A percentile compares a stretch with the other conserved stretches of the same genome.
phyloP scores from a whole-genome alignment of 2,113 vertebrate species.

The Menidia beryllina region DNA sequence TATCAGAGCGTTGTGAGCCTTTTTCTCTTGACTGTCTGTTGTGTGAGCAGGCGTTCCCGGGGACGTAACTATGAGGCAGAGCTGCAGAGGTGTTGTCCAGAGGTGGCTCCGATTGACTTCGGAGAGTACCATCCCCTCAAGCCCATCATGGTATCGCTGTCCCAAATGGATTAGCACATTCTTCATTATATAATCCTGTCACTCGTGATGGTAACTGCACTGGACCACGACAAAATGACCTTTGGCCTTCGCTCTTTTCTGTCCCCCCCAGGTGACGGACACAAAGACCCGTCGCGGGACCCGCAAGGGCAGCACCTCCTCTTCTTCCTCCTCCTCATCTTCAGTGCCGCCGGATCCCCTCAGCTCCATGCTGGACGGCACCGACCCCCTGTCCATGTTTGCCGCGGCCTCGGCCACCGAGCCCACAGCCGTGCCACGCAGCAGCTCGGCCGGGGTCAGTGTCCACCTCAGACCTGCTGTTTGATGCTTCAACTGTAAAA shows the following conservation, averaged over 20 bases:
- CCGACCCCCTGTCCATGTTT: conserved; percentile 93
- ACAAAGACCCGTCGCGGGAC: conserved; percentile 89
- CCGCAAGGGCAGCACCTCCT: conserved; percentile 95
- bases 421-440: conserved; percentile 64
- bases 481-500: too few relatives aligned
- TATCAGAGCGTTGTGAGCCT: neutral
- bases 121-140: conserved; percentile 96
- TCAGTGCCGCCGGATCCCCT: conserved; percentile 88
- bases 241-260: neutral
- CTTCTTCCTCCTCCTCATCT: conserved; percentile 91
- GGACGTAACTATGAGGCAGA: conserved; percentile 88
- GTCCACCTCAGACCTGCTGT: neutral
- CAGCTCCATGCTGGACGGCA: conserved; percentile 94
- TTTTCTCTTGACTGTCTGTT: neutral
- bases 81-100: conserved; percentile 81
- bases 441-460: conserved; percentile 73
- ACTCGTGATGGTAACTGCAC: too few relatives aligned
- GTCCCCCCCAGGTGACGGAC: conserved; percentile 88
- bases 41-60: conserved; percentile 86
- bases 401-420: conserved; percentile 85
- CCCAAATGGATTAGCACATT: too few relatives aligned
- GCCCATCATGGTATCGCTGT: conserved; percentile 84
- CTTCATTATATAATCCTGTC: too few relatives aligned
- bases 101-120: conserved; percentile 84
- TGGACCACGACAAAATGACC: too few relatives aligned